Base-by-base conservation (phyloP, 1,140 invertebrate species). In the Lucilia sericata region DNA sequence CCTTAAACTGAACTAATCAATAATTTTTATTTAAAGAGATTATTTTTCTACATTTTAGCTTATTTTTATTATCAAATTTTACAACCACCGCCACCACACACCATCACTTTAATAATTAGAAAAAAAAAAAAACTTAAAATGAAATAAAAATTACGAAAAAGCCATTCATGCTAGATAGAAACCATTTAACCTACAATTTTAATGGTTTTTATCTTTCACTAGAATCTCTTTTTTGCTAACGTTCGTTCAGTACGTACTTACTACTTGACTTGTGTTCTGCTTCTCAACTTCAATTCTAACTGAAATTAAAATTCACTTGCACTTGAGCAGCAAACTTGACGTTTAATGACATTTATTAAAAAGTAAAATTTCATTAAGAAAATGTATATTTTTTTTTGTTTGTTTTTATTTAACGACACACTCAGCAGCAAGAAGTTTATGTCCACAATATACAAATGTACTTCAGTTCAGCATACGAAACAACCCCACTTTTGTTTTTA, bases 321-420 rank as follows among this genome's bases (percentile, higher is more conserved):
- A 70, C 65, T 70, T 70, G 65, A 70, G 65, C 25, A 30, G 25
- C 25, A 30, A 17, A 25, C 65, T 70, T 70, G 65, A 70, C 65
- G 19, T 70, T 70, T 70, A 70, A 70, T 70, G 65, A 70, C 65
- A 21, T 70, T 70, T 70, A 70, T 70, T 70, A 70, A 70, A 70
- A 70, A 70, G 65, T 70, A 70, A 70, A 70, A 70, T 70, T 70
- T 70, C 65, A 70, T 70, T 70, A 70, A 21, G 65, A 70, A 70
- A 70, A 70, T 70, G 65, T n/a, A 30, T 30, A 30, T 30, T 2
- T 30, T 2, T 30, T 30, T 30, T 30, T n/a, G n/a, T 30, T 30
- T 30, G 25, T 30, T 30, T 30, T 21, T 70, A 14, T 60, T 70
- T 70, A 25, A 70, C 65, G 65, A 70, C 65, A 21, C 14, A 60